A percentile compares a stretch with the other conserved stretches of the same genome.
phyloP scores from a whole-genome alignment of 2,888 invertebrate species.

The Epistrophe eligans region DNA sequence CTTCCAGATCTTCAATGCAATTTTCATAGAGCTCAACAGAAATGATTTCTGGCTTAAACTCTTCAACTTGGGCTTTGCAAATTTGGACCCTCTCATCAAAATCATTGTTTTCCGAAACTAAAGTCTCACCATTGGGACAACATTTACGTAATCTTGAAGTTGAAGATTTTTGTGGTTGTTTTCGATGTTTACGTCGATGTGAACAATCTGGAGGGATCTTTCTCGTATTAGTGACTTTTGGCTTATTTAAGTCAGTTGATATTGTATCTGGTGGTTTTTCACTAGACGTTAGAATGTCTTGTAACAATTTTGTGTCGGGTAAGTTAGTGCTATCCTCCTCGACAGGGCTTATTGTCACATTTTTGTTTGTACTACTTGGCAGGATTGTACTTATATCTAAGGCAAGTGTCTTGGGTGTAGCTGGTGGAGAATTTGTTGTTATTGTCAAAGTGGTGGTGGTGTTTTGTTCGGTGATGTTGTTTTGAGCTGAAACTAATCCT shows the following conservation, averaged over 20 bases:
- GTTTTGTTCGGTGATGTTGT: slow-evolving; percentile 15
- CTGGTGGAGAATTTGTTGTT: background rate
- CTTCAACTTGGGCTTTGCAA: slow-evolving; percentile 52
- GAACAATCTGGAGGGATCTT: slow-evolving; percentile 29
- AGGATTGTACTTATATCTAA: slow-evolving; percentile 22
- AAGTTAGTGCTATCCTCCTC: background rate
- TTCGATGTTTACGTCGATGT: slow-evolving; percentile 16
- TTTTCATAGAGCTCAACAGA: slow-evolving; percentile 82
- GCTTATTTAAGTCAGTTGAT: background rate
- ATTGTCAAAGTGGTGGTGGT: background rate
- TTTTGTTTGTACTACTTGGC: slow-evolving; percentile 26
- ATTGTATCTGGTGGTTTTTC: slow-evolving; percentile 20
- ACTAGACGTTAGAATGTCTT: background rate
- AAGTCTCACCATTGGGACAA: slow-evolving; percentile 81
- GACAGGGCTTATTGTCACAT: background rate
- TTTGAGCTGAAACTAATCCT: slow-evolving; percentile 25
- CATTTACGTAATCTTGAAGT: slow-evolving; percentile 84
- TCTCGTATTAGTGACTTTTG: background rate
- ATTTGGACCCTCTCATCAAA: slow-evolving; percentile 6
- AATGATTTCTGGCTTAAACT: slow-evolving; percentile 78
- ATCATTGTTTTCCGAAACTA: slow-evolving; percentile 78
- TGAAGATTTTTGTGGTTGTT: slow-evolving; percentile 76
- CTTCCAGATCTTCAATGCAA: slow-evolving; percentile 83
- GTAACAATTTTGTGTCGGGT: background rate
- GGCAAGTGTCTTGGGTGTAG: slow-evolving; percentile 11